Percentiles rank a stretch among this genome's conserved stretches.
Conservation (phyloP, 2,113 vertebrate species). For the Chaenogobius annularis region DNA sequence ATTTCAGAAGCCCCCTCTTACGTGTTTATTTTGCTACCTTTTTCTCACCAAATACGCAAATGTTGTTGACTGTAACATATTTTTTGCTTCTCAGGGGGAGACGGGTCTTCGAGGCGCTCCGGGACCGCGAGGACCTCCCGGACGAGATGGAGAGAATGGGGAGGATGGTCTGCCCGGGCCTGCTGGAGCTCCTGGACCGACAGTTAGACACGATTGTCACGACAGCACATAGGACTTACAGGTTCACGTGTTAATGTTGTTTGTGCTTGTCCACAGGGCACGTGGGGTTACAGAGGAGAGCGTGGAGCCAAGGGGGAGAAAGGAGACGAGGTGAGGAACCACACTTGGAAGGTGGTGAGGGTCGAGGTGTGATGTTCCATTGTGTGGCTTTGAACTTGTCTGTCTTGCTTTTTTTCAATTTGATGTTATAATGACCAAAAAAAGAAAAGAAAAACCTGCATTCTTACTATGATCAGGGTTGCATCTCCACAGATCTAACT, state of each 20-base stretch:
- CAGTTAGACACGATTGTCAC: conserved; percentile 62
- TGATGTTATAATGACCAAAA: too few relatives aligned
- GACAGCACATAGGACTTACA: not conserved
- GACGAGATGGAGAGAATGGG: conserved; percentile 79
- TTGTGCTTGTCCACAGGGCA: conserved; percentile 71
- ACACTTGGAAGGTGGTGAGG: not conserved
- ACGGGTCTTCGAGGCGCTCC: conserved; percentile 74
- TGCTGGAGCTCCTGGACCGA: conserved; percentile 74
- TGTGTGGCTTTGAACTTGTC: not conserved
- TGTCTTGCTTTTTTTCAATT: too few relatives aligned
- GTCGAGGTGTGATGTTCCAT: not conserved
- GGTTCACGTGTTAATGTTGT: not conserved
- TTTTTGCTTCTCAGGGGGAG: conserved; percentile 75
- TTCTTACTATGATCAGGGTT: too few relatives aligned
- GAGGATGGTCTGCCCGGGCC: conserved; percentile 78
- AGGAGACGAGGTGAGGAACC: conserved; percentile 84
- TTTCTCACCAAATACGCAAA: too few relatives aligned
- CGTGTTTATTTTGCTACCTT: too few relatives aligned
- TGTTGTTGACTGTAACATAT: not conserved
- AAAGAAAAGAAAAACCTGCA: too few relatives aligned
- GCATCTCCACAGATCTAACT: too few relatives aligned
- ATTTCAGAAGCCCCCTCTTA: too few relatives aligned
- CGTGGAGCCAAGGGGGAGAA: conserved; percentile 80
- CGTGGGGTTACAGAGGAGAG: conserved; percentile 84
- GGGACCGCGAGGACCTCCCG: conserved; percentile 75